Conservation (phyloP, 2,888 invertebrate species). For the Papilio demoleus region DNA sequence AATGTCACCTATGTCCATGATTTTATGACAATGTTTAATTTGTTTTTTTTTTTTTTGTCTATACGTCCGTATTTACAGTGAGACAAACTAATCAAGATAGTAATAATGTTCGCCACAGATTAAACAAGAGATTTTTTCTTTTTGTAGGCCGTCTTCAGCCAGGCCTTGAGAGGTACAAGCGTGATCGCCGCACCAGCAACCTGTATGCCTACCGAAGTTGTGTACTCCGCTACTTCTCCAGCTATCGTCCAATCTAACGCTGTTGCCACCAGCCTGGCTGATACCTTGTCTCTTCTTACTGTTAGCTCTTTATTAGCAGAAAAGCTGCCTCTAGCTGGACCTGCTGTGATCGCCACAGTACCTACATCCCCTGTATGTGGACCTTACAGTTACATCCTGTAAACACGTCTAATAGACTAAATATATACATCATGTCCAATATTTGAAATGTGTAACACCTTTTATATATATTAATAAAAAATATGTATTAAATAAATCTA, state of each 20-base stretch:
- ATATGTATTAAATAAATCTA: conserved; percentile 10
- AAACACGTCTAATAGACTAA: background rate
- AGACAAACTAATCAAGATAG: background rate
- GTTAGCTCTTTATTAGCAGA: conserved; percentile 68
- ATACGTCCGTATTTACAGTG: too few species aligned
- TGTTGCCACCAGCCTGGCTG: conserved; percentile 65
- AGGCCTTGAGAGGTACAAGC: conserved; percentile 25
- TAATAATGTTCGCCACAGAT: too few species aligned
- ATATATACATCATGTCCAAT: background rate
- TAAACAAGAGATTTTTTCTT: background rate
- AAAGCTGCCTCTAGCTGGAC: conserved; percentile 56
- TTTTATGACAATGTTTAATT: too few species aligned
- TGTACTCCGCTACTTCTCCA: conserved; percentile 28
- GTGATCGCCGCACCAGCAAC: conserved; percentile 33
- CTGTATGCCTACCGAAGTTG: conserved; percentile 35
- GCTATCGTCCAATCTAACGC: conserved; percentile 47
- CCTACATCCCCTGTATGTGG: conserved; percentile 35
- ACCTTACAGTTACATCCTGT: conserved; percentile 38
- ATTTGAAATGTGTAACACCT: background rate
- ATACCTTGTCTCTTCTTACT: conserved; percentile 69
- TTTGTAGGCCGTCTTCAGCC: conserved; percentile 35
- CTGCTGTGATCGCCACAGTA: conserved; percentile 49
- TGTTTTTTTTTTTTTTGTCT: too few species aligned
- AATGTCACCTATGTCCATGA: too few species aligned
- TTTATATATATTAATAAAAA: conserved; percentile 21